A percentile compares a stretch with the other conserved stretches of the same genome.
Conservation (phyloP, 2,113 vertebrate genomes). For the Phocoena sinus region DNA sequence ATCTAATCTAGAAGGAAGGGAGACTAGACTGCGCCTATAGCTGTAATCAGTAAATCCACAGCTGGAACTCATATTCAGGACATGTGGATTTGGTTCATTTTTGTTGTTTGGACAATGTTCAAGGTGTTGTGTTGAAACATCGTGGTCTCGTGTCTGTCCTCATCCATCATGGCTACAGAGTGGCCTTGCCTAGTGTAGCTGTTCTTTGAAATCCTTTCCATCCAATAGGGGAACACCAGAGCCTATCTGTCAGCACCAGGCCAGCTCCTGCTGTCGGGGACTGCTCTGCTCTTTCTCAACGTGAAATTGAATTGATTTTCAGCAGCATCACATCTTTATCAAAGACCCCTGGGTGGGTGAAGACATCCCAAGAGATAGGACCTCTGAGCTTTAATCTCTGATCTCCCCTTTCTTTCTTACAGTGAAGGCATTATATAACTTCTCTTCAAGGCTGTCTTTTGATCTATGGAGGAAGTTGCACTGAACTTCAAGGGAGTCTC, state of each 20-base stretch:
- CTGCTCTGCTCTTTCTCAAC: neutral
- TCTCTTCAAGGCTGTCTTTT: slow-evolving; percentile 46
- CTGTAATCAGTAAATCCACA: neutral
- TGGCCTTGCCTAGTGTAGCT: neutral
- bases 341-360: neutral
- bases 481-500: neutral
- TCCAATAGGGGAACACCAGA: neutral
- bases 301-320: neutral
- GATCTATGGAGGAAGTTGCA: neutral
- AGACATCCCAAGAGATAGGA: neutral
- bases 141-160: neutral
- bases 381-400: neutral
- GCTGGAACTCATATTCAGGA: neutral
- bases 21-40: neutral
- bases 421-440: neutral
- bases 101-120: neutral
- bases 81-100: neutral
- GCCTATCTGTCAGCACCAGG: neutral
- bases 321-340: neutral
- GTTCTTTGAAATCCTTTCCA: neutral
- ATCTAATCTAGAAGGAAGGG: neutral
- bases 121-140: neutral
- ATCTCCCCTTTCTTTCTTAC: slow-evolving; percentile 16
- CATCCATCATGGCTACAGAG: neutral
- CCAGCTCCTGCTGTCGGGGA: neutral